A percentile compares a stretch with the other conserved stretches of the same genome.
These are phyloP conservation scores for Forbesichthys agassizii DNA, from an alignment of 2,113 vertebrate species.

Conservation along the genomic window DNA sequence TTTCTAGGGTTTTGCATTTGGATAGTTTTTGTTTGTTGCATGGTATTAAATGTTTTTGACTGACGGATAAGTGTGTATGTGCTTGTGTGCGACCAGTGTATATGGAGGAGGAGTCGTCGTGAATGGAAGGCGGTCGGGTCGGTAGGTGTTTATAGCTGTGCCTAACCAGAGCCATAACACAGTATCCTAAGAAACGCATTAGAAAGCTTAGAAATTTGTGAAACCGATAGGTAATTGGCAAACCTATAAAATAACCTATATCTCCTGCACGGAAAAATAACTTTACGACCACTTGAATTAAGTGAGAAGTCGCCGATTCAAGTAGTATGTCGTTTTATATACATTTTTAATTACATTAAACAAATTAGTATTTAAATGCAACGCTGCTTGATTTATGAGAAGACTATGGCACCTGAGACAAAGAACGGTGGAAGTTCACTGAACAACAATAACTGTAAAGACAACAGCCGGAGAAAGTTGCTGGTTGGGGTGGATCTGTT, in stretches of 20 bases:
- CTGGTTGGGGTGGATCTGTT: slow-evolving; percentile 90
- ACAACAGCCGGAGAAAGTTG: slow-evolving; percentile 85
- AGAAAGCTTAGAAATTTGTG: background rate
- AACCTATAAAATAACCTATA: too few relatives aligned
- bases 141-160: too few relatives aligned
- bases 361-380: slow-evolving; percentile 80
- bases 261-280: too few relatives aligned
- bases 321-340: background rate
- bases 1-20: too few relatives aligned
- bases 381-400: slow-evolving; percentile 92
- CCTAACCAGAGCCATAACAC: too few relatives aligned
- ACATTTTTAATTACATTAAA: background rate
- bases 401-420: slow-evolving; percentile 87
- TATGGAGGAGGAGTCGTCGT: too few relatives aligned
- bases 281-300: slow-evolving; percentile 8
- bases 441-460: slow-evolving; percentile 80
- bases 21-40: too few relatives aligned
- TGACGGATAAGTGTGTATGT: too few relatives aligned
- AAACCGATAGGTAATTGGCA: background rate
- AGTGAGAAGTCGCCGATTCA: background rate
- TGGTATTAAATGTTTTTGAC: too few relatives aligned
- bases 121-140: too few relatives aligned
- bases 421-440: slow-evolving; percentile 86
- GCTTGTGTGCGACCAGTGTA: too few relatives aligned
- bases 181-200: too few relatives aligned